A percentile compares a stretch with the other conserved stretches of the same genome.
phyloP scores from a whole-genome alignment of 2,888 invertebrate genomes.

The Caradrina clavipalpis region DNA sequence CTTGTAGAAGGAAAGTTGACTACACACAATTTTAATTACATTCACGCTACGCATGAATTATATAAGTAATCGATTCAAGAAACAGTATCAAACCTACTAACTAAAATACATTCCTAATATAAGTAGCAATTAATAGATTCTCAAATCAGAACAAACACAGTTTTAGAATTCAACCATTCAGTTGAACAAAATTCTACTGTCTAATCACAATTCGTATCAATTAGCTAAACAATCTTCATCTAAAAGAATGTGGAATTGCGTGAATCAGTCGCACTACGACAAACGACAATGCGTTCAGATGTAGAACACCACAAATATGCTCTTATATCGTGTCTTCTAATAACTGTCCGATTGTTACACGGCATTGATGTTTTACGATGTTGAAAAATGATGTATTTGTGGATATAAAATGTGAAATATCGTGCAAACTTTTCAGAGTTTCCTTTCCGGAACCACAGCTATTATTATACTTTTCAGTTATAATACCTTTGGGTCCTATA shows the following conservation, averaged over 20 bases:
- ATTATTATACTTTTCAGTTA: neutral
- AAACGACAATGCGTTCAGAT: constrained; percentile 18
- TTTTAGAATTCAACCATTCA: constrained; percentile 7
- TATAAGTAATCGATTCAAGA: neutral
- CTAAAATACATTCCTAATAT: neutral
- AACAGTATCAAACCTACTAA: neutral
- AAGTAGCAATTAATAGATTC: constrained; percentile 5
- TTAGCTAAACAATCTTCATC: constrained; percentile 18
- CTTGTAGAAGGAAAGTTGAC: neutral
- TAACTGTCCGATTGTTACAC: constrained; percentile 9
- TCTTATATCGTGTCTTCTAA: constrained; percentile 6
- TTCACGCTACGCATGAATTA: neutral
- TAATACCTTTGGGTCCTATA: neutral
- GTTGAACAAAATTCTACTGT: constrained; percentile 29
- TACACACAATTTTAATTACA: neutral
- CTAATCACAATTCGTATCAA: constrained; percentile 21
- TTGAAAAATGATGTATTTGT: neutral
- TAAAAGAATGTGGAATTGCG: constrained; percentile 39
- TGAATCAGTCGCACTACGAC: constrained; percentile 19
- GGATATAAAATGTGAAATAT: neutral
- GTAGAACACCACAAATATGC: constrained; percentile 22
- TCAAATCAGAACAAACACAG: neutral
- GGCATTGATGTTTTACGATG: neutral
- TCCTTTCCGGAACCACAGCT: neutral
- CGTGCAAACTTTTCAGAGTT: neutral